Conservation (phyloP, 2,113 vertebrate species). For the Echinops telfairi region DNA sequence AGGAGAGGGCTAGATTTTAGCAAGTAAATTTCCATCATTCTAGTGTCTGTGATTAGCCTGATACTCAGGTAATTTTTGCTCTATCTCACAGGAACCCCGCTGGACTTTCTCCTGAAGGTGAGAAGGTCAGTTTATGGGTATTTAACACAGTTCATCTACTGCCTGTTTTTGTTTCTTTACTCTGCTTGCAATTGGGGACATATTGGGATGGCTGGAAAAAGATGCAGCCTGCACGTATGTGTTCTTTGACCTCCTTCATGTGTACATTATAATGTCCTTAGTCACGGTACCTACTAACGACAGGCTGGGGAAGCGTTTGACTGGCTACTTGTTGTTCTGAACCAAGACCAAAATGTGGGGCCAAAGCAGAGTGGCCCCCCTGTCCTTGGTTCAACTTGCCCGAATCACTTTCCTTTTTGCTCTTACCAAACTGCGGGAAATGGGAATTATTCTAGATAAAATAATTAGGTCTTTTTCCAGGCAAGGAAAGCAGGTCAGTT, state of each 20-base stretch:
- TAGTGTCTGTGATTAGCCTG: background rate
- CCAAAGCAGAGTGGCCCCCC: background rate
- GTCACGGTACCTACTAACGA: background rate
- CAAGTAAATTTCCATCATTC: too few species aligned
- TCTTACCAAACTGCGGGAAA: background rate
- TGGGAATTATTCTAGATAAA: fast-evolving
- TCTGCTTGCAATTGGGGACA: slow-evolving; percentile 34
- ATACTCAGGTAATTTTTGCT: slow-evolving; percentile 25
- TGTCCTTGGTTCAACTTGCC: background rate
- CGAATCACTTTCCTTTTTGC: background rate
- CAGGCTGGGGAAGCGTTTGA: background rate
- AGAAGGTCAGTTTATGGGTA: slow-evolving; percentile 21
- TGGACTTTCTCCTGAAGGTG: slow-evolving; percentile 48
- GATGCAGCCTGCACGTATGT: background rate
- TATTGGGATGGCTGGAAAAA: slow-evolving; percentile 62
- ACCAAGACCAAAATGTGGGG: fast-evolving
- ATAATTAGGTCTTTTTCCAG: background rate
- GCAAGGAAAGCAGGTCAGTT: background rate
- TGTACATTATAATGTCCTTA: slow-evolving; percentile 4
- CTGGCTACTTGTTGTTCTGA: background rate
- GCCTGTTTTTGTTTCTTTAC: slow-evolving; percentile 59
- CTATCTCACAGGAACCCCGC: background rate
- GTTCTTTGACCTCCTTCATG: background rate
- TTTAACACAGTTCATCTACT: slow-evolving; percentile 14
- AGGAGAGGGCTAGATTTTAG: background rate